Conservation (phyloP, 2,888 invertebrate species). For the Drosophila borealis region DNA sequence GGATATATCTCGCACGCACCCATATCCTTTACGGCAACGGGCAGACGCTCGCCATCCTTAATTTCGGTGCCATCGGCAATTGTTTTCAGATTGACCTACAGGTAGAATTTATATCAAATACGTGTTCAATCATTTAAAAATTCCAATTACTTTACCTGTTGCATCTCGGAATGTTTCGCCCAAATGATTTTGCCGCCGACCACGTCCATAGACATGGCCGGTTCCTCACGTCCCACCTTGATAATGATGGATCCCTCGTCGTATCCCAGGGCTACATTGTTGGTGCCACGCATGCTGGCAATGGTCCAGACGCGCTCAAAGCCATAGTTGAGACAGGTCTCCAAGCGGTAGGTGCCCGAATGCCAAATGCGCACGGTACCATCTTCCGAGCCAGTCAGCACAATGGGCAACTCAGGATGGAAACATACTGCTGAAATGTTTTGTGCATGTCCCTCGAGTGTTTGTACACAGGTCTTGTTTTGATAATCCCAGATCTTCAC, state of each 20-base stretch:
- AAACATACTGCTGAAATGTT: constrained; percentile 98
- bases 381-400: constrained; percentile 98
- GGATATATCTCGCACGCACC: constrained; percentile 99
- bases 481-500: constrained; percentile 99
- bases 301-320: constrained; percentile 99
- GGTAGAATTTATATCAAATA: neutral
- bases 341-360: constrained; percentile 98
- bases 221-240: constrained; percentile 95
- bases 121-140: neutral
- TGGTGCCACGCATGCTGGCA: constrained; percentile 95
- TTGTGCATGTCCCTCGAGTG: constrained; percentile 98
- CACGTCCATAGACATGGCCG: constrained; percentile 99
- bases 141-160: constrained; percentile 87
- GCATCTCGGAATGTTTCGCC: constrained; percentile 99
- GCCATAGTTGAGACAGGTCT: constrained; percentile 98
- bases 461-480: constrained; percentile 99
- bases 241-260: constrained; percentile 85
- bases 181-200: constrained; percentile 99
- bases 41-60: constrained; percentile 96
- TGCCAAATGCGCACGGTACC: constrained; percentile 99
- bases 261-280: constrained; percentile 96
- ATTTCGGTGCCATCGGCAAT: constrained; percentile 87
- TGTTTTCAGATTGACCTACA: constrained; percentile 81
- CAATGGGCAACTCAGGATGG: constrained; percentile 98
- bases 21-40: constrained; percentile 98